Evolutionary conservation across 2,888 invertebrate species (phyloP), one percentile per base, ranked within the genome.

Genomic region (Meandrusa payeni): DNA sequence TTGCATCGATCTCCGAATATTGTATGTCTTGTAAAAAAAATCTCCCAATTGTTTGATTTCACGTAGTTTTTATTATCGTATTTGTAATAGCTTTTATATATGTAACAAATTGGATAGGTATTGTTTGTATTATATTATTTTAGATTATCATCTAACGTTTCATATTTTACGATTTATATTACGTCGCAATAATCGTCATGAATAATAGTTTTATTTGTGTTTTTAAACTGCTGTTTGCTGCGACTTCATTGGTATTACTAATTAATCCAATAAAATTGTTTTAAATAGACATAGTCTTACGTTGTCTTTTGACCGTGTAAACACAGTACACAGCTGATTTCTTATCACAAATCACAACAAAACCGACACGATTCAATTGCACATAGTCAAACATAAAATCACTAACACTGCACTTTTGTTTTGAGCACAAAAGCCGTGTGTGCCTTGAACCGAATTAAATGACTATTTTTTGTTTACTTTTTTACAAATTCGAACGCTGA

Each of bases 341-440:
- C 54, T 55, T 56, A 67, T 61, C 59, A 70, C 61, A 61, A 61
- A 56, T n/a, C 64, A 70, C 68, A 63, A 62, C 60, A 59, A 54
- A 48, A 42, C 48, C 50, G 36, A 61, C 66, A 63, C 51, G 53
- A 46, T 42, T 58, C 26, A 38, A 34, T 46, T 38, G 49, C 54
- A 57, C 52, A 54, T 46, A 31, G 32, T 46, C 41, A 46, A 48
- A 52, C 7, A 15, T 27, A 12, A 17, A 27, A 28, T 33, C 33
- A 23, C 4, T 55, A 55, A 61, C 68, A 70, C 68, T 57, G 37
- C 67, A 64, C 62, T 57, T 46, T 63, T 46, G 72, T 78, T 81
- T 78, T 73, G 62, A 52, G 50, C 49, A 54, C 61, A 76, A 83
- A 81, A 82, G 81, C 61, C 69, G 61, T 59, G 69, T 55, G 72